phyloP scores from a whole-genome alignment of 2,797 vertebrate species.

The Otolemur crassicaudatus region DNA sequence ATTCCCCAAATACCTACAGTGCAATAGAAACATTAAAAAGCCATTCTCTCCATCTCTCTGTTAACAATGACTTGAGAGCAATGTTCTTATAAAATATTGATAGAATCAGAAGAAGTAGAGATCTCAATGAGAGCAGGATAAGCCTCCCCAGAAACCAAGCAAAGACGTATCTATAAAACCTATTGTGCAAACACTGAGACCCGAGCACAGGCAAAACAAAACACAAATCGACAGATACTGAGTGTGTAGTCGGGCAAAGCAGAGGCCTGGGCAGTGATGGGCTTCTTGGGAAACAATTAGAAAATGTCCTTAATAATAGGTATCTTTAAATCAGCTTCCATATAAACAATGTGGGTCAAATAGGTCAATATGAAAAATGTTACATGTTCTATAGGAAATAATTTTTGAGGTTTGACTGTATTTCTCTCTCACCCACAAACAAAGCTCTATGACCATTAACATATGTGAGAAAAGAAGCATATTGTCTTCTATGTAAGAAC shows the following conservation, averaged over 20 bases:
- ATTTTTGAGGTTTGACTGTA: background rate
- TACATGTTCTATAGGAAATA: background rate
- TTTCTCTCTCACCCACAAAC: background rate
- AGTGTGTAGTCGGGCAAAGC: background rate
- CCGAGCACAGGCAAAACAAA: background rate
- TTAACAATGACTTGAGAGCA: slow-evolving; percentile 89
- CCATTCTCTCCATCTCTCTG: slow-evolving; percentile 84
- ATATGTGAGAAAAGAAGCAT: background rate
- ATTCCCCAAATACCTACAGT: slow-evolving; percentile 22
- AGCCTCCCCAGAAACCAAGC: slow-evolving; percentile 88
- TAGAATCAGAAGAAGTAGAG: slow-evolving; percentile 87
- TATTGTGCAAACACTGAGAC: slow-evolving; percentile 56
- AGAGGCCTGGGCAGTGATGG: background rate
- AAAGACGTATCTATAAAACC: slow-evolving; percentile 88
- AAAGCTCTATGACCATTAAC: background rate
- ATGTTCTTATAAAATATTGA: slow-evolving; percentile 89
- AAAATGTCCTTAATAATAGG: slow-evolving; percentile 3
- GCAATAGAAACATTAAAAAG: background rate
- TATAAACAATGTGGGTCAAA: background rate
- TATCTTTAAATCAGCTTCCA: background rate
- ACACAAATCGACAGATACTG: background rate
- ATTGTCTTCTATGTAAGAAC: slow-evolving; percentile 25
- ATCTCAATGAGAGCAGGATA: slow-evolving; percentile 87
- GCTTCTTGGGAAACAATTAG: background rate
- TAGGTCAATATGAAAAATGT: background rate